These are phyloP conservation scores for Drosophila murphyi DNA, from an alignment of 1,140 invertebrate genomes.

Conservation along the genomic window DNA sequence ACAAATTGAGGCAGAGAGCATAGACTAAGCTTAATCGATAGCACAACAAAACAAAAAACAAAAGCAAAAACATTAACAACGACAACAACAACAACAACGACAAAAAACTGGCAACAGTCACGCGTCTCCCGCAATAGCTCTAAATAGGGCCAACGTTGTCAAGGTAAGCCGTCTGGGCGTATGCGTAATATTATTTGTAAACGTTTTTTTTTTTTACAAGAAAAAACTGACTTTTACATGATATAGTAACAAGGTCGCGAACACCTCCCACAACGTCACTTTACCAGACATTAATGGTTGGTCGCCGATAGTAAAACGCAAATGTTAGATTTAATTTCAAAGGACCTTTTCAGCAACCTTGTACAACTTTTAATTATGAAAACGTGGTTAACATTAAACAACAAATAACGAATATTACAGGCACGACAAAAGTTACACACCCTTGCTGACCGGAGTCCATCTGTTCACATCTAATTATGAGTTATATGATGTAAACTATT, in stretches of 20 bases:
- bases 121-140: constrained; percentile 43
- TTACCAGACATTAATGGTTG: no score
- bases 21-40: constrained; percentile 72
- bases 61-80: constrained; percentile 19
- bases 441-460: no score
- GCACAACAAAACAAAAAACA: constrained; percentile 32
- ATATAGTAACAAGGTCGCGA: neutral
- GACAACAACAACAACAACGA: constrained; percentile 6
- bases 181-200: constrained; percentile 58
- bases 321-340: no score
- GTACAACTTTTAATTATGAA: no score
- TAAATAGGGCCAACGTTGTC: constrained; percentile 40
- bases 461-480: no score
- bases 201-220: neutral
- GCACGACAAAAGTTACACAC: no score
- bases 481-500: no score
- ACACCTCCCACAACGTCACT: no score
- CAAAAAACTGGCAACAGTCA: constrained; percentile 69
- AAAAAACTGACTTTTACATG: neutral
- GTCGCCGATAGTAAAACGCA: no score
- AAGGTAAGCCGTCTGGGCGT: constrained; percentile 65
- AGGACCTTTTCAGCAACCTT: no score
- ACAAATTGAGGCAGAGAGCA: constrained; percentile 48
- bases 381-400: no score
- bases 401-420: no score